phyloP scores from a whole-genome alignment of 1,140 invertebrate species.

The Nymphalis io region DNA sequence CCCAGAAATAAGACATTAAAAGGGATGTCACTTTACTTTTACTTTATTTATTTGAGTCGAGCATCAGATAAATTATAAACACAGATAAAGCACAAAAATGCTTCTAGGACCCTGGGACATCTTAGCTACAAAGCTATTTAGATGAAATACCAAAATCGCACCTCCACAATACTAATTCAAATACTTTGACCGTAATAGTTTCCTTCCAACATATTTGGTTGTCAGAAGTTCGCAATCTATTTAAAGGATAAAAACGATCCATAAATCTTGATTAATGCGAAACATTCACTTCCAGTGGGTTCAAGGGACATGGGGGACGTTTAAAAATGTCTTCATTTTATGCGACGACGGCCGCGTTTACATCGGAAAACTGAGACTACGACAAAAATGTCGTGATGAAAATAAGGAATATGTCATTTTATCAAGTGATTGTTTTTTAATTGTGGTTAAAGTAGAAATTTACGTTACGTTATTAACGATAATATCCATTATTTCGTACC shows the following conservation, averaged over 20 bases:
- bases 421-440: neutral
- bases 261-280: slow-evolving; percentile 60
- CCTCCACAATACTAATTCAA: slow-evolving; percentile 2
- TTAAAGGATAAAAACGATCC: slow-evolving; percentile 43
- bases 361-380: neutral
- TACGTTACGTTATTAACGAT: too few species aligned
- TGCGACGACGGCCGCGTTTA: slow-evolving; percentile 21
- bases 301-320: slow-evolving; percentile 41
- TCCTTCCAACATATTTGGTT: slow-evolving; percentile 12
- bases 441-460: too few species aligned
- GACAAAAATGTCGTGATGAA: neutral
- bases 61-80: too few species aligned
- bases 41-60: too few species aligned
- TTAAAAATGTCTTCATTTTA: slow-evolving; percentile 60
- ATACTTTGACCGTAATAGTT: slow-evolving; percentile 23
- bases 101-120: too few species aligned
- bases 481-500: too few species aligned
- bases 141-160: neutral
- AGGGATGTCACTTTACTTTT: too few species aligned
- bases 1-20: too few species aligned
- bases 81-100: too few species aligned
- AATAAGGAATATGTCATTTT: neutral
- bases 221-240: slow-evolving; percentile 39
- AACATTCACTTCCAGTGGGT: slow-evolving; percentile 46
- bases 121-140: too few species aligned